These are phyloP conservation scores for Bacillus rossius DNA, from an alignment of 1,140 invertebrate species.

Conservation along the genomic window DNA sequence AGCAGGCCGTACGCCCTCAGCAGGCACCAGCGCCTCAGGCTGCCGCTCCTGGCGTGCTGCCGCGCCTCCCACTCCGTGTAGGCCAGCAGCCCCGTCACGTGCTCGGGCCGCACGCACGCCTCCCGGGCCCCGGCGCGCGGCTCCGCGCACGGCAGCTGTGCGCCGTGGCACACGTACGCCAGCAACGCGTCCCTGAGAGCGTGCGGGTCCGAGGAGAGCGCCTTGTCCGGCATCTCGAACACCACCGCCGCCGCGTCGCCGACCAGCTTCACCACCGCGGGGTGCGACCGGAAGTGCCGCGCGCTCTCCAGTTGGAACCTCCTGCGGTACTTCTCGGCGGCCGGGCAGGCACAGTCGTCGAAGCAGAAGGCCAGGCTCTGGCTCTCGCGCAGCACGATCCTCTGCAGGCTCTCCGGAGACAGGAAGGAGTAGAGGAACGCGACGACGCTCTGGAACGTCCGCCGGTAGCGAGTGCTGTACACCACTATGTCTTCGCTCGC, in stretches of 20 bases:
- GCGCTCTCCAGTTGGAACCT: constrained; percentile 43
- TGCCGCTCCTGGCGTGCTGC: constrained; percentile 56
- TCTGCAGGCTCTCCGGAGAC: constrained; percentile 47
- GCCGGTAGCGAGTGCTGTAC: constrained; percentile 75
- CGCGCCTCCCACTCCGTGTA: constrained; percentile 70
- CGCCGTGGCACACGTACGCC: constrained; percentile 77
- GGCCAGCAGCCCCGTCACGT: constrained; percentile 65
- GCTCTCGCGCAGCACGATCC: constrained; percentile 56
- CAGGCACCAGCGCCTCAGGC: constrained; percentile 59
- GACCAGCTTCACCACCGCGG: constrained; percentile 60
- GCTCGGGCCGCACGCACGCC: constrained; percentile 55
- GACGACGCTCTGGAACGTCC: constrained; percentile 85
- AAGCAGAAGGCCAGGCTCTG: constrained; percentile 83
- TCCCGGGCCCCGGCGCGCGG: constrained; percentile 17
- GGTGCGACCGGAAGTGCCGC: constrained; percentile 55
- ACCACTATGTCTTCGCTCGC: constrained; percentile 58
- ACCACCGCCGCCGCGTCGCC: constrained; percentile 53
- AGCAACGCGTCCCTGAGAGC: constrained; percentile 74
- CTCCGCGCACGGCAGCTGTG: constrained; percentile 62
- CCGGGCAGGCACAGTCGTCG: constrained; percentile 71
- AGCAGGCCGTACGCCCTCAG: constrained; percentile 70
- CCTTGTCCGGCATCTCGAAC: constrained; percentile 56
- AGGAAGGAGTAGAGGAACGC: constrained; percentile 73
- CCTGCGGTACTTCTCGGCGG: constrained; percentile 58
- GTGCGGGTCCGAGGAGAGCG: constrained; percentile 54